Evolutionary conservation across 2,888 invertebrate species (phyloP), one percentile per base, ranked within the genome.

Genomic region (Fragum whitleyi): DNA sequence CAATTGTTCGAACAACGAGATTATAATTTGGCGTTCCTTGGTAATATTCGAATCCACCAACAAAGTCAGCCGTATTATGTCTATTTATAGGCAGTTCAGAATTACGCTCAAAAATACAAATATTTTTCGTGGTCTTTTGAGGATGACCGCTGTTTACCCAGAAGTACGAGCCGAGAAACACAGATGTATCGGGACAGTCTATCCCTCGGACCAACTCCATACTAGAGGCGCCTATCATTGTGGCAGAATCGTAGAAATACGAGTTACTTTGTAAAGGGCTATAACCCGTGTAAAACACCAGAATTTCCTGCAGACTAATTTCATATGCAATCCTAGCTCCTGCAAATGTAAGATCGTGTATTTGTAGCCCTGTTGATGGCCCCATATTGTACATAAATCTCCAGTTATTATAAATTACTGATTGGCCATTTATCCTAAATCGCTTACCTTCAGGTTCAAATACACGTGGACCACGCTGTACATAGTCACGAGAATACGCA

Each of bases 21-120:
- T 82, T 77, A 71, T 89, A 85, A 42, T 88, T 89, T 2, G 81
- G 81, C 9, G 87, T 67, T 0, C 90, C 91, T 2, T 87, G 88
- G 57, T 87, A 90, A 65, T 80, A 87, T 19, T n/a, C 67, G 29
- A 78, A 86, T 0, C 84, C 79, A 1, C 80, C 86, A 2, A 77
- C 61, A 62, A 36, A 74, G 47, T 86, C 77, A 9, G 79, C 77
- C 11, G 86, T 74, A 77, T 88, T 90, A 77, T 90, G 91, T 6
- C 91, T 81, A 14, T 90, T 80, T 9, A 91, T 68, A 0, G 92
- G 92, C 9, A 87, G 78, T 1, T 80, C 88, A 1, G 83, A 78
- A 70, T 88, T 88, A 16, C 85, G 84, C 81, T 92, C 92, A 81
- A 92, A 92, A 19, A 92, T 74, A 77, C 92, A 92, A 55, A 90